Percentiles rank a stretch among this genome's conserved stretches.
Evolutionary conservation across 1,140 invertebrate genomes (phyloP).

Genomic region (Brachionus koreanus): DNA sequence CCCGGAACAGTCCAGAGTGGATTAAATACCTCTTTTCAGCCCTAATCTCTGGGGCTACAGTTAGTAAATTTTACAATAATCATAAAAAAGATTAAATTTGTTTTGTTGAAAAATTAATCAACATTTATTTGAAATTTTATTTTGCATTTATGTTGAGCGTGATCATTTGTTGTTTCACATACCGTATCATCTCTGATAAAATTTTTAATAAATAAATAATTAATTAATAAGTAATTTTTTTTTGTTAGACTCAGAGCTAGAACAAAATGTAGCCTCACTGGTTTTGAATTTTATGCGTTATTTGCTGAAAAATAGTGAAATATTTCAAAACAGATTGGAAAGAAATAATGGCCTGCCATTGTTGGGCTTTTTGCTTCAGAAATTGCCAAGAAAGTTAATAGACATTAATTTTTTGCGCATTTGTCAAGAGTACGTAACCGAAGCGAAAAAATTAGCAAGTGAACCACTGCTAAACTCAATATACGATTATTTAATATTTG

Average conservation of each 20-base stretch:
- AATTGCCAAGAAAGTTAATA: not conserved
- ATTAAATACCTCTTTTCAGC: no score
- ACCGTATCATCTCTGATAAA: no score
- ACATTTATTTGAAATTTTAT: no score
- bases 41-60: no score
- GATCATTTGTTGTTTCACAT: no score
- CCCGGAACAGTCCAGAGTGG: no score
- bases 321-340: slow-evolving; percentile 65
- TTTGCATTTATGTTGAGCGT: no score
- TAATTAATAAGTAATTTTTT: no score
- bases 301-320: slow-evolving; percentile 61
- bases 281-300: slow-evolving; percentile 64
- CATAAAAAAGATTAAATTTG: no score
- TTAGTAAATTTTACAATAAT: no score
- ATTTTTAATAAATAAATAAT: no score
- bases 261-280: slow-evolving; percentile 65
- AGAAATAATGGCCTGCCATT: slow-evolving; percentile 62
- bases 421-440: slow-evolving; percentile 64
- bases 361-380: slow-evolving; percentile 62
- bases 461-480: slow-evolving; percentile 61
- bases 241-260: slow-evolving; percentile 63
- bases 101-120: no score
- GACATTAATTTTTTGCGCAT: slow-evolving; percentile 59
- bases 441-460: slow-evolving; percentile 58
- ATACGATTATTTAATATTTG: slow-evolving; percentile 65